phyloP scores from a whole-genome alignment of 2,888 invertebrate species.

The Andricus curvator region DNA sequence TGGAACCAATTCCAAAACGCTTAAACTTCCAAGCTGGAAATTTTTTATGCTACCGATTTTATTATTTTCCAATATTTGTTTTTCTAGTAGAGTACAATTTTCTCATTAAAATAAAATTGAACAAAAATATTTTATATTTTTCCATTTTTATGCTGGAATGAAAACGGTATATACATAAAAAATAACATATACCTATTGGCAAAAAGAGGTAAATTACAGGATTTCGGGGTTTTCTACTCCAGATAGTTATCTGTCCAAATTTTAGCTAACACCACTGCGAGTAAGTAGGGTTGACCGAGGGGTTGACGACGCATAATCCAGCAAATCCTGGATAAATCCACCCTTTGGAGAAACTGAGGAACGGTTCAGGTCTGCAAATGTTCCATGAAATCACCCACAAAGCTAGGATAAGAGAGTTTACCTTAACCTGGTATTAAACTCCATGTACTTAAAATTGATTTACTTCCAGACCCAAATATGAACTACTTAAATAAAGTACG shows the following conservation, averaged over 20 bases:
- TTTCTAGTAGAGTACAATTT: not conserved
- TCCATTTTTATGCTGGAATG: not conserved
- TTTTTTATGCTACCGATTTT: not conserved
- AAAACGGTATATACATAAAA: not conserved
- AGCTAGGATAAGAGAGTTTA: conserved; percentile 6
- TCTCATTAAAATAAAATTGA: too few species aligned
- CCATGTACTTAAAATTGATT: not conserved
- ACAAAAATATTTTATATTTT: too few species aligned
- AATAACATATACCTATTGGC: not conserved
- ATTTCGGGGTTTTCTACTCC: not conserved
- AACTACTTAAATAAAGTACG: not conserved
- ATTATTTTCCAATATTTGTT: not conserved
- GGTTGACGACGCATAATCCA: conserved; percentile 33
- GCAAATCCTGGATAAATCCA: conserved; percentile 35
- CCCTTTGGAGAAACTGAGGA: conserved; percentile 28
- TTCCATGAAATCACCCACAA: conserved; percentile 23
- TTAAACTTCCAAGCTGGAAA: too few species aligned
- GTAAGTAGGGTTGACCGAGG: conserved; percentile 18
- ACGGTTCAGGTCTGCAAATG: conserved; percentile 10
- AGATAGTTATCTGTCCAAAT: conserved; percentile 8
- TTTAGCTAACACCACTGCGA: not conserved
- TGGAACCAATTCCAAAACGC: too few species aligned
- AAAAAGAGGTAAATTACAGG: not conserved
- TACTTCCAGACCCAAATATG: not conserved
- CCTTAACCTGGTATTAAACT: conserved; percentile 6